Evolutionary conservation across 2,888 invertebrate species (phyloP), one percentile per base, ranked within the genome.

Genomic region (Athetis lepigone): DNA sequence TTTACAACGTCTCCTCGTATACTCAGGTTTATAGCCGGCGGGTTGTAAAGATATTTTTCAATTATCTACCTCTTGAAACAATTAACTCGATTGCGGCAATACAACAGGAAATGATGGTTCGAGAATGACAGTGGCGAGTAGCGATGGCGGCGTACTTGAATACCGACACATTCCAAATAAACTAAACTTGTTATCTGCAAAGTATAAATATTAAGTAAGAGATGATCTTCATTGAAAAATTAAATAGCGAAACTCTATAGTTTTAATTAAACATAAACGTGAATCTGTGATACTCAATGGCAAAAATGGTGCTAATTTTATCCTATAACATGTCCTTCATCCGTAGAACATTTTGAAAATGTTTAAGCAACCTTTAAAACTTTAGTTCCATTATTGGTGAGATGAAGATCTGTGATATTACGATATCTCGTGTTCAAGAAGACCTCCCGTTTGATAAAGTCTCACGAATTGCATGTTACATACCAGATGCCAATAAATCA

Each of bases 1-100:
- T 42, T 52, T 57, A 60, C 36, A 43, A 59, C 52, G 60, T 56
- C 21, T 42, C 23, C 64, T 39, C 11, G 47, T 50, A 45, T 59
- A 60, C 49, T 49, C 37, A 19, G 50, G 42, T 66, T 71, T 70
- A 71, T 46, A 64, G 52, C 47, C 33, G 36, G 23, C 21, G 37
- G 45, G 51, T 49, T 63, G 70, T 79, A 70, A 76, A 78, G 61
- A 58, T 65, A 77, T 75, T 82, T 75, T 52, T 77, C 74, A 80
- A 77, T 81, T 76, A 80, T 57, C 67, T 66, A 80, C 59, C 67
- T 66, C 68, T 77, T 64, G 49, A 71, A 70, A 77, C 72, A 79
- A 84, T 81, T 84, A 84, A 73, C 67, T 74, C 61, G 60, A 81
- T 81, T 80, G 78, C 71, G 45, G 72, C 71, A 72, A 76, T 80